Evolutionary conservation across 2,888 invertebrate species (phyloP).

Genomic region (Pristionchus fissidentatus): DNA sequence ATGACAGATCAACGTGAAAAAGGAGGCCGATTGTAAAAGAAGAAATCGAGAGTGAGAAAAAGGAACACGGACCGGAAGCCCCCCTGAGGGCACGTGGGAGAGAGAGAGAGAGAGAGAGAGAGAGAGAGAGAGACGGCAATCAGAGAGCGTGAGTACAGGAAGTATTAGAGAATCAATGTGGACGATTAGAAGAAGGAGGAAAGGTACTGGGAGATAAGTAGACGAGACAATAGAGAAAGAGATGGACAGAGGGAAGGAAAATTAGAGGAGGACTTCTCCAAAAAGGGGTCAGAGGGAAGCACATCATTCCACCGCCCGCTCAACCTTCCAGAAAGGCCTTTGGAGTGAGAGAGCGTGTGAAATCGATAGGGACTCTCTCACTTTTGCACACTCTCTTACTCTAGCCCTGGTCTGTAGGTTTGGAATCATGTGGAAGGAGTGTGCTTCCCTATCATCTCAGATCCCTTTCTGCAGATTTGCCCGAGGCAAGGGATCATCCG

Average conservation of each 20-base stretch:
- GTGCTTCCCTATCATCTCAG: too few species aligned
- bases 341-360: too few species aligned
- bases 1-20: slow-evolving; percentile 9
- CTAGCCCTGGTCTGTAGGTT: too few species aligned
- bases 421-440: too few species aligned
- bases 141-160: not conserved
- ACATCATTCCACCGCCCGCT: too few species aligned
- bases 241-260: not conserved
- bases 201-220: slow-evolving; percentile 13
- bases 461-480: too few species aligned
- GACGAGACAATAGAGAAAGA: slow-evolving; percentile 3
- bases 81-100: too few species aligned
- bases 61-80: slow-evolving; percentile 9
- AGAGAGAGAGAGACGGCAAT: not conserved
- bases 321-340: too few species aligned
- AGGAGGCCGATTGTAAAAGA: not conserved
- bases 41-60: slow-evolving; percentile 25
- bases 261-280: not conserved
- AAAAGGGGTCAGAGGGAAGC: not conserved
- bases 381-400: too few species aligned
- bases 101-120: slow-evolving; percentile 20
- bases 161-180: slow-evolving; percentile 27
- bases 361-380: too few species aligned
- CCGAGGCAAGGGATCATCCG: not conserved
- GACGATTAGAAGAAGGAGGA: slow-evolving; percentile 11